These are phyloP conservation scores for Brachionus rubens DNA, from an alignment of 1,140 invertebrate genomes.

Conservation along the genomic window DNA sequence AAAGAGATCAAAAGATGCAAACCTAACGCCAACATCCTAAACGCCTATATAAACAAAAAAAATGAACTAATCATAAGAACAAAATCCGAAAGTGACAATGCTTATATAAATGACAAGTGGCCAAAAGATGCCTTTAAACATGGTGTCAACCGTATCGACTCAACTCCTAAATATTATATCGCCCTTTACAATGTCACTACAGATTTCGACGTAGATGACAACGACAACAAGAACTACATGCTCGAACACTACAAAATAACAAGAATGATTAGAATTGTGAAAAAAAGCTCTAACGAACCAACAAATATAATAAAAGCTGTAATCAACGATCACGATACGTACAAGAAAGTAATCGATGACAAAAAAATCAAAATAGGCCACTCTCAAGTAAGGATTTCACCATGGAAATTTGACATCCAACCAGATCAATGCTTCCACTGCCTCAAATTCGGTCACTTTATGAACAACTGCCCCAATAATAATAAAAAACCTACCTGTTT, in stretches of 20 bases:
- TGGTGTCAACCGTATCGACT: not conserved
- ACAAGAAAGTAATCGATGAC: not conserved
- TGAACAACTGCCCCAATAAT: not conserved
- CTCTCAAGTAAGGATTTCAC: not conserved
- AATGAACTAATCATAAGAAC: conserved; percentile 3
- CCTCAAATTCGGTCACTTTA: not conserved
- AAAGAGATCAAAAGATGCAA: not conserved
- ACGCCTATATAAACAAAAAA: conserved; percentile 21
- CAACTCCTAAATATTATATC: not conserved
- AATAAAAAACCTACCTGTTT: not conserved
- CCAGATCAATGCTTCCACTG: not conserved
- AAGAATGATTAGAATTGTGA: conserved; percentile 2
- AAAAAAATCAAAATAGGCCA: not conserved
- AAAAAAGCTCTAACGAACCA: not conserved
- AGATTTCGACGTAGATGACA: not conserved
- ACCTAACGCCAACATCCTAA: not conserved
- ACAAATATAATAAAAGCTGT: not conserved
- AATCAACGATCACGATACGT: not conserved
- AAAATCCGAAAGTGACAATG: not conserved
- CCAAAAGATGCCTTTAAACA: not conserved
- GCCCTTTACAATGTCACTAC: not conserved
- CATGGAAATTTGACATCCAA: not conserved
- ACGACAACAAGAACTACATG: not conserved
- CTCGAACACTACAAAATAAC: not conserved
- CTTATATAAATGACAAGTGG: conserved; percentile 5